A percentile compares a stretch with the other conserved stretches of the same genome.
Conservation (phyloP, 2,113 vertebrate genomes). For the Bubalus kerabau region DNA sequence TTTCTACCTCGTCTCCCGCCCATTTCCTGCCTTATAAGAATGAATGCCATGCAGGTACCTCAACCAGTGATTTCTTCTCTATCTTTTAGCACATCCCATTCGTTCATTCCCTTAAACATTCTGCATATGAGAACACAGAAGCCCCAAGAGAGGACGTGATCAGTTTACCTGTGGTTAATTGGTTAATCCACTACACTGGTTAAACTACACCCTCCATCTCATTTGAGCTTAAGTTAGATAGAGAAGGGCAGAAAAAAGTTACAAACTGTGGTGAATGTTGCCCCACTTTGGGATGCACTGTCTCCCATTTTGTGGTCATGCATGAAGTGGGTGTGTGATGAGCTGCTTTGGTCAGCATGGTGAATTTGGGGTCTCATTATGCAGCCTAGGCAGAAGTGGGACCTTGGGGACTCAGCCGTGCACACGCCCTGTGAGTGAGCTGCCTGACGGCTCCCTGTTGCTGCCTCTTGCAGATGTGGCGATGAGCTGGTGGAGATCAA, state of each 20-base stretch:
- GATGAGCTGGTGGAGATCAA: conserved; percentile 95
- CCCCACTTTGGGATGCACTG: rapidly evolving
- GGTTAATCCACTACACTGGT: neutral
- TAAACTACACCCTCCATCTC: neutral
- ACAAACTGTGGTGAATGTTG: too few relatives aligned
- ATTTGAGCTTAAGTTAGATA: neutral
- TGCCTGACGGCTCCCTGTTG: neutral
- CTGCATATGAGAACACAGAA: neutral
- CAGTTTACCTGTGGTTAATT: neutral
- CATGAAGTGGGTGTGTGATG: rapidly evolving
- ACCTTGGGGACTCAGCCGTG: rapidly evolving
- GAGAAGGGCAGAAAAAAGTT: neutral
- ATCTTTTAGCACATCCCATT: rapidly evolving
- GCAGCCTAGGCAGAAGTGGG: neutral
- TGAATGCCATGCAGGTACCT: neutral
- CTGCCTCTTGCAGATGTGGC: conserved; percentile 82
- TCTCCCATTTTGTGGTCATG: rapidly evolving
- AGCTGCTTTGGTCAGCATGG: neutral
- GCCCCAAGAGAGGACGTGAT: neutral
- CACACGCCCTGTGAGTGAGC: rapidly evolving
- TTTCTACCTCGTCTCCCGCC: neutral
- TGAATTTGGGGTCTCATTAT: neutral
- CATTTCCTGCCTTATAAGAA: neutral
- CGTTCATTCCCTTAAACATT: neutral
- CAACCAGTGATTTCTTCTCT: neutral